Conservation (phyloP, 2,113 vertebrate species). For the Corvus hawaiiensis region DNA sequence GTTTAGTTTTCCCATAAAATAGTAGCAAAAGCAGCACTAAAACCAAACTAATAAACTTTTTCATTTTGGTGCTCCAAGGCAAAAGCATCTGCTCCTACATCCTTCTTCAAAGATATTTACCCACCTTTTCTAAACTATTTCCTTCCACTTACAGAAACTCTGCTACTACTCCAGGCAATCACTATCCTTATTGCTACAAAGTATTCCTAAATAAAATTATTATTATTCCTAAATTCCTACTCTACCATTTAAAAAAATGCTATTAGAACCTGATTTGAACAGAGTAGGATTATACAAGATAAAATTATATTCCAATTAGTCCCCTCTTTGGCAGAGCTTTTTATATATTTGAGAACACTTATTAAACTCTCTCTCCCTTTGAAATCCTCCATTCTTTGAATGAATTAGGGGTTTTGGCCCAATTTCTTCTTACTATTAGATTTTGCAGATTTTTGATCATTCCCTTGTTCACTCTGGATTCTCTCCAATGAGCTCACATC, state of each 20-base stretch:
- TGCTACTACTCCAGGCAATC: neutral
- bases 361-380: neutral
- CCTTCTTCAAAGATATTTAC: neutral
- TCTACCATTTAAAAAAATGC: neutral
- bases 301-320: neutral
- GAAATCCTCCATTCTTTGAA: neutral
- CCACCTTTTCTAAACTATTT: neutral
- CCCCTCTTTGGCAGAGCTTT: neutral
- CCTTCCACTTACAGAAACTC: neutral
- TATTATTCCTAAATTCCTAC: neutral
- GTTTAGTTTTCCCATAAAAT: neutral
- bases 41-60: neutral
- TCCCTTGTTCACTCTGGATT: neutral
- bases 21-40: neutral
- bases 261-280: neutral
- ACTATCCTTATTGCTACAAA: neutral
- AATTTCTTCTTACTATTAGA: neutral
- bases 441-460: neutral
- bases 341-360: neutral
- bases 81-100: neutral
- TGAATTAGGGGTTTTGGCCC: no score
- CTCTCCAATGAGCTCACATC: slow-evolving; percentile 5
- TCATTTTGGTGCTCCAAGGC: neutral
- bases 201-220: neutral
- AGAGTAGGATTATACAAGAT: neutral